Evolutionary conservation across 2,113 vertebrate species (phyloP).

Genomic region (Paraplagusia blochii): DNA sequence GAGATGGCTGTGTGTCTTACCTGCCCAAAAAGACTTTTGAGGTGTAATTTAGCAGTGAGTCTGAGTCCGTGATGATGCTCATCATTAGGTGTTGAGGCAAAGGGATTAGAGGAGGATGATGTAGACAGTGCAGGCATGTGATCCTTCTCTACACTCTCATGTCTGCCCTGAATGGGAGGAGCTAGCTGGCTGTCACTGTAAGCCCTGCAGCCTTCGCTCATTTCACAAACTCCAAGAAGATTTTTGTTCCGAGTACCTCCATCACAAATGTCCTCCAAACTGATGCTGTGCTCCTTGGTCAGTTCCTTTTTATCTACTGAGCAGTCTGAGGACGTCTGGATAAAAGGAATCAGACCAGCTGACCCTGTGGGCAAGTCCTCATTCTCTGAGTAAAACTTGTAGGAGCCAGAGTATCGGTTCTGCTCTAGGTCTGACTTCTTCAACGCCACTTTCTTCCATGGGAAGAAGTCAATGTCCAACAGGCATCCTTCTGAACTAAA

Average conservation of each 20-base stretch:
- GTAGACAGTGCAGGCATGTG: not conserved
- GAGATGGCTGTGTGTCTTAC: slow-evolving; percentile 37
- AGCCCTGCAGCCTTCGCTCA: slow-evolving; percentile 66
- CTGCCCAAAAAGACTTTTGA: slow-evolving; percentile 75
- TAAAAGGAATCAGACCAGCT: not conserved
- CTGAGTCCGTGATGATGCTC: slow-evolving; percentile 41
- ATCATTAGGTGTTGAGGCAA: slow-evolving; percentile 16
- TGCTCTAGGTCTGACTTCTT: not conserved
- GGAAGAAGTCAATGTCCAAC: slow-evolving; percentile 65
- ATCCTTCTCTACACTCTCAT: slow-evolving; percentile 32
- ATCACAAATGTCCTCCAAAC: slow-evolving; percentile 57
- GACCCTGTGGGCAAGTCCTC: not conserved
- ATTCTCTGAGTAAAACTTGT: not conserved
- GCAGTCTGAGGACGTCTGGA: slow-evolving; percentile 20
- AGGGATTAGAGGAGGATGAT: slow-evolving; percentile 2
- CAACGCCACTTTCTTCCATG: slow-evolving; percentile 44
- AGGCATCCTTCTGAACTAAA: slow-evolving; percentile 76
- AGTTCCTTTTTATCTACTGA: slow-evolving; percentile 10
- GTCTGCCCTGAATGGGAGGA: slow-evolving; percentile 25
- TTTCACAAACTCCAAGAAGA: slow-evolving; percentile 39
- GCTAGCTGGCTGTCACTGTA: slow-evolving; percentile 77
- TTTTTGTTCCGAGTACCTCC: slow-evolving; percentile 36
- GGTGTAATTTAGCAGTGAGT: slow-evolving; percentile 71
- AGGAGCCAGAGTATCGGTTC: slow-evolving; percentile 7
- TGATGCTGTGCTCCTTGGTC: slow-evolving; percentile 66